These are phyloP conservation scores for Notothenia coriiceps DNA, from an alignment of 2,113 vertebrate species.

Conservation along the genomic window DNA sequence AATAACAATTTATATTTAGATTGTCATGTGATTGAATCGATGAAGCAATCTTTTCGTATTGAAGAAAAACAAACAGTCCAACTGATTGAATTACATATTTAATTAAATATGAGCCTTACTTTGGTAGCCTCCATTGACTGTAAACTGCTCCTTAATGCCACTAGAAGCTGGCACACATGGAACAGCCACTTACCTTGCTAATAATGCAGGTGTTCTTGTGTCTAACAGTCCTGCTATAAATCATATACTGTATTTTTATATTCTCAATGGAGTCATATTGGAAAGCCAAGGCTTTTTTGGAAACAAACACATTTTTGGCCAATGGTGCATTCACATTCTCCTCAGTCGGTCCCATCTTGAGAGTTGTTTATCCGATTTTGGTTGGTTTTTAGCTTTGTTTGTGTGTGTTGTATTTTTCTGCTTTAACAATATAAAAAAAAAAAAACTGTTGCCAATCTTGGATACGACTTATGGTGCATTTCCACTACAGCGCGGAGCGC, in stretches of 20 bases:
- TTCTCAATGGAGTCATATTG: background rate
- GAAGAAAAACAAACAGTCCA: constrained; percentile 15
- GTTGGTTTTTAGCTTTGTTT: too few relatives aligned
- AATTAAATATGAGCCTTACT: background rate
- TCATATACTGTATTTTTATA: background rate
- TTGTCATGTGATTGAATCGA: background rate
- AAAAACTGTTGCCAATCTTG: too few relatives aligned
- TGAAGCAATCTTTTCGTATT: background rate
- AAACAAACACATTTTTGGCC: background rate
- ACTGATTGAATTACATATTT: background rate
- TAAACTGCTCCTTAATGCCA: background rate
- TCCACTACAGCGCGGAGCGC: too few relatives aligned
- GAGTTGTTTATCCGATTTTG: too few relatives aligned
- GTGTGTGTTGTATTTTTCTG: too few relatives aligned
- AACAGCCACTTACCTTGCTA: background rate
- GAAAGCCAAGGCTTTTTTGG: background rate
- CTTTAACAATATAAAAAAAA: too few relatives aligned
- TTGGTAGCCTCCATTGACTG: background rate
- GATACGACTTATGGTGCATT: too few relatives aligned
- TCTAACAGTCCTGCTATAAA: background rate
- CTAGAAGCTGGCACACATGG: background rate
- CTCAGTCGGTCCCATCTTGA: too few relatives aligned
- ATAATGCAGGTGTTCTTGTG: background rate
- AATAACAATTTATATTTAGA: constrained; percentile 9
- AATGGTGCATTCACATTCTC: too few relatives aligned